Evolutionary conservation across 2,113 vertebrate genomes (phyloP).

Genomic region (Ivindomyrus marchei): DNA sequence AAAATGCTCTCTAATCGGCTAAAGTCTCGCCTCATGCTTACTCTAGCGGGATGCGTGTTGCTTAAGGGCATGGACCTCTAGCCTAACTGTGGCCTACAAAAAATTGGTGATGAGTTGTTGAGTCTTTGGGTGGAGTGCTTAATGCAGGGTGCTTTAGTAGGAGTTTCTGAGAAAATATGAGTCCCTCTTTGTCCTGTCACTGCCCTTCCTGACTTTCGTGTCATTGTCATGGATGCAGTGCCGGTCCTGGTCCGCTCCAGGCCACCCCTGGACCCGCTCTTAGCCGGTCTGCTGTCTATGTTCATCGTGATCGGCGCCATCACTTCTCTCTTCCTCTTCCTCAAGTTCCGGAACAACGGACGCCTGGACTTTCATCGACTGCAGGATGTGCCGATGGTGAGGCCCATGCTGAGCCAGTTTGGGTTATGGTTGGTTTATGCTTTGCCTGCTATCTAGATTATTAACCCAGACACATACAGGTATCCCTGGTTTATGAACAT

Average conservation of each 20-base stretch:
- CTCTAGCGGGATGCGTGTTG: background rate
- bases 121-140: background rate
- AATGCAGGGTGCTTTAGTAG: background rate
- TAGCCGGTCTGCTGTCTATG: constrained; percentile 70
- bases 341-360: constrained; percentile 67
- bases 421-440: background rate
- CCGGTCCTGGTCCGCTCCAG: constrained; percentile 26
- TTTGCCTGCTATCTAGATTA: background rate
- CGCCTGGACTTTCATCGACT: constrained; percentile 77
- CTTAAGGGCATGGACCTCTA: background rate
- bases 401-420: background rate
- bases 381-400: constrained; percentile 72
- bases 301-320: constrained; percentile 71
- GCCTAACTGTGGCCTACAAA: background rate
- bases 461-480: background rate
- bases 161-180: background rate
- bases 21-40: background rate
- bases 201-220: background rate
- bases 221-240: constrained; percentile 34
- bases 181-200: background rate
- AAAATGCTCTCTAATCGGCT: background rate
- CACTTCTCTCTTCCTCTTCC: constrained; percentile 69
- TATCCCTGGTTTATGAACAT: background rate
- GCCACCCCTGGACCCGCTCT: constrained; percentile 65
- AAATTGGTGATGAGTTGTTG: background rate